Conservation (phyloP, 2,888 invertebrate species). For the Leptarthrus brevirostris region DNA sequence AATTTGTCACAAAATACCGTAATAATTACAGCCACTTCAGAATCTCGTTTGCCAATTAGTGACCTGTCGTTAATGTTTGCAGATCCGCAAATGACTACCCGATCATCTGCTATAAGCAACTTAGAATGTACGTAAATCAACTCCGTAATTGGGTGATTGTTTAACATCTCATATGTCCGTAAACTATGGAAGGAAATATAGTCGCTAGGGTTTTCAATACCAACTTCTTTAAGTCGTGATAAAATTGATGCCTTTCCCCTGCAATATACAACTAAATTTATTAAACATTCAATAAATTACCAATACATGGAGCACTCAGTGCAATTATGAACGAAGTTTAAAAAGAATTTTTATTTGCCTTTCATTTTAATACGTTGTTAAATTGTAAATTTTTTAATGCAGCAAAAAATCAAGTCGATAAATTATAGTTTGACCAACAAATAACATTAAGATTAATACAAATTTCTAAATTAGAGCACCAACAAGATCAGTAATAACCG, state of each 20-base stretch:
- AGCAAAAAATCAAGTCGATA: too few species aligned
- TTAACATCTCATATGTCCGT: slow-evolving; percentile 81
- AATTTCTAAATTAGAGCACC: too few species aligned
- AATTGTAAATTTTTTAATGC: too few species aligned
- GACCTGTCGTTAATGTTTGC: slow-evolving; percentile 98
- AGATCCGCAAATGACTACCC: slow-evolving; percentile 91
- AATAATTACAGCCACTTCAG: slow-evolving; percentile 90
- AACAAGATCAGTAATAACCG: too few species aligned
- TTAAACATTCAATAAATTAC: too few species aligned
- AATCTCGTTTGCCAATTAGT: slow-evolving; percentile 92
- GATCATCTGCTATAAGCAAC: slow-evolving; percentile 93
- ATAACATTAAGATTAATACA: too few species aligned
- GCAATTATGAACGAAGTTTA: too few species aligned
- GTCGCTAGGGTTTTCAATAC: slow-evolving; percentile 81
- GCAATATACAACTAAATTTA: too few species aligned
- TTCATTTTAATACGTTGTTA: not conserved
- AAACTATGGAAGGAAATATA: slow-evolving; percentile 94
- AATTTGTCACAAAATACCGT: slow-evolving; percentile 70
- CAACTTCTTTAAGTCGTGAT: slow-evolving; percentile 79
- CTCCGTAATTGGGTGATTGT: slow-evolving; percentile 88
- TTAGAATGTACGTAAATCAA: slow-evolving; percentile 98
- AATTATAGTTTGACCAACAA: too few species aligned
- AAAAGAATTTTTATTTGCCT: too few species aligned
- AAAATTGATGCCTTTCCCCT: slow-evolving; percentile 89
- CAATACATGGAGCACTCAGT: too few species aligned